phyloP scores from a whole-genome alignment of 2,888 invertebrate genomes.

The Oscheius myriophilus region DNA sequence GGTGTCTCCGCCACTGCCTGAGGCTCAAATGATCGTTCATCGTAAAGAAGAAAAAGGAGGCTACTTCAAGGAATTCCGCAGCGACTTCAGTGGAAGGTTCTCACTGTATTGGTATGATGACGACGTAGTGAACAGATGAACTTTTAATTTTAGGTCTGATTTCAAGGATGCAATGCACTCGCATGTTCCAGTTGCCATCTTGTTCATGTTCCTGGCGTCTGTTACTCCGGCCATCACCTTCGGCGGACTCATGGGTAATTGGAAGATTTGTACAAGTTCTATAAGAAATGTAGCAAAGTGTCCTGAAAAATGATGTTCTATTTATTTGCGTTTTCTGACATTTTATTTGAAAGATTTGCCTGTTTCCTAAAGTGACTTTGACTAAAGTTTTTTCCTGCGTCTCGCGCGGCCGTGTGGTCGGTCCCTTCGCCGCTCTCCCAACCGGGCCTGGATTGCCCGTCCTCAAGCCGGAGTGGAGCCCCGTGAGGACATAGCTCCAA shows the following conservation, averaged over 20 bases:
- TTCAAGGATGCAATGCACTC: conserved; percentile 84
- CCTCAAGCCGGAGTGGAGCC: too few species aligned
- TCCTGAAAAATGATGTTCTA: background rate
- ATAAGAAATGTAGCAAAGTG: background rate
- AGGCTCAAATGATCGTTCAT: background rate
- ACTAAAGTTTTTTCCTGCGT: too few species aligned
- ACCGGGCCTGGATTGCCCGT: too few species aligned
- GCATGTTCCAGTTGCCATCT: conserved; percentile 87
- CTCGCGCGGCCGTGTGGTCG: too few species aligned
- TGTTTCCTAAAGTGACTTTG: too few species aligned
- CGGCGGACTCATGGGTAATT: conserved; percentile 85
- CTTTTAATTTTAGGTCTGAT: conserved; percentile 74
- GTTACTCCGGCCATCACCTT: conserved; percentile 95
- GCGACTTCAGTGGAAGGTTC: background rate
- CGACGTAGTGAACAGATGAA: background rate
- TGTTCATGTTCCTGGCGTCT: conserved; percentile 98
- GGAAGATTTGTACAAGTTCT: conserved; percentile 37
- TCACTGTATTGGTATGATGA: background rate
- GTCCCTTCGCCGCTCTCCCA: too few species aligned
- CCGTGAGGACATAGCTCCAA: too few species aligned
- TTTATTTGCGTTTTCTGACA: too few species aligned
- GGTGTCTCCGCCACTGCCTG: background rate
- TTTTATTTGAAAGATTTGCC: too few species aligned
- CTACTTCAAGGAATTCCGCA: background rate
- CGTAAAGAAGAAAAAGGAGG: conserved; percentile 7